Evolutionary conservation across 2,797 vertebrate genomes (phyloP).

Genomic region (Ara ararauna): DNA sequence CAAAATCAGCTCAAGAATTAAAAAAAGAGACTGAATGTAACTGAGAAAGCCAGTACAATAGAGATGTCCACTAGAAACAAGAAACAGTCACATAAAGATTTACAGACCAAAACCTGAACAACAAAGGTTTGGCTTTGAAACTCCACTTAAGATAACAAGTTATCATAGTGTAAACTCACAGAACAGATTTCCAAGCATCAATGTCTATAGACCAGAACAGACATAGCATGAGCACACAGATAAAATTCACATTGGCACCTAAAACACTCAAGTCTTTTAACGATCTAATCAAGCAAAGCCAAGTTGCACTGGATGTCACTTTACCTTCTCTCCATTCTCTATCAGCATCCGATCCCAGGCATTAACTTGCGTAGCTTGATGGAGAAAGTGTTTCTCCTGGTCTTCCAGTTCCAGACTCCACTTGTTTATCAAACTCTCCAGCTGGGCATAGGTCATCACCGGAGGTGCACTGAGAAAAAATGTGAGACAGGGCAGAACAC

Average conservation of each 20-base stretch:
- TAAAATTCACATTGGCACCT: background rate
- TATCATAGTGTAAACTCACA: no score
- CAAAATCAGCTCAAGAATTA: no score
- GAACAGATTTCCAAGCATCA: background rate
- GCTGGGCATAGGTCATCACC: background rate
- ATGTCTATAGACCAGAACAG: background rate
- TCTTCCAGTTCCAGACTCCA: constrained; percentile 98
- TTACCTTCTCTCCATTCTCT: constrained; percentile 93
- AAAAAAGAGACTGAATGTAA: background rate
- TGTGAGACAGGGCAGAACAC: background rate
- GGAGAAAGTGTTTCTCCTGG: constrained; percentile 95
- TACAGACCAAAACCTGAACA: background rate
- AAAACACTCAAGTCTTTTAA: no score
- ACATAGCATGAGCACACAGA: fast-evolving
- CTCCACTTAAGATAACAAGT: background rate
- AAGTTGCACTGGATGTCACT: background rate
- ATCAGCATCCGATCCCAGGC: constrained; percentile 94
- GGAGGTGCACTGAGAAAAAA: background rate
- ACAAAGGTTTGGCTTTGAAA: background rate
- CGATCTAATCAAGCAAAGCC: background rate
- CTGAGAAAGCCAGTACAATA: background rate
- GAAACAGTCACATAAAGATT: background rate
- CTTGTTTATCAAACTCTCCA: constrained; percentile 83
- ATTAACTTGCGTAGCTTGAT: constrained; percentile 96
- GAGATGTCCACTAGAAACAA: background rate